Conservation (phyloP, 2,888 invertebrate species). For the Metellina segmentata region DNA sequence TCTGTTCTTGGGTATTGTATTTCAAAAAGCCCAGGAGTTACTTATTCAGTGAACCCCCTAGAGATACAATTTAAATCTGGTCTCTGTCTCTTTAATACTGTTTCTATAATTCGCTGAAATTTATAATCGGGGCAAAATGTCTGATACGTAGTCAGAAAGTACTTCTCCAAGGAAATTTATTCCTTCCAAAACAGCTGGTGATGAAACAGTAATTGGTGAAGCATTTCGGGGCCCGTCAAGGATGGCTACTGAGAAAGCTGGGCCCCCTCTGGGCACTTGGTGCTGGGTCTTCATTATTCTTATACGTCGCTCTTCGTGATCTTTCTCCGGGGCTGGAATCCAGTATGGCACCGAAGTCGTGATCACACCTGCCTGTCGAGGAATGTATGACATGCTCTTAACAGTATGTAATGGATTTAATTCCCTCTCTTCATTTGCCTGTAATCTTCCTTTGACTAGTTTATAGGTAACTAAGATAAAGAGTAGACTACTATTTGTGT, state of each 20-base stretch:
- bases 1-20: neutral
- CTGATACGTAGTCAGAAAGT: neutral
- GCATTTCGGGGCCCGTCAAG: conserved; percentile 22
- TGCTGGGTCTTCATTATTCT: neutral
- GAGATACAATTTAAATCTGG: neutral
- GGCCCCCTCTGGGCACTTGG: neutral
- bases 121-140: too few species aligned
- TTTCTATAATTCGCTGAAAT: too few species aligned
- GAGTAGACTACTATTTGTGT: neutral
- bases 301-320: conserved; percentile 16
- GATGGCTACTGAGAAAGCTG: conserved; percentile 25
- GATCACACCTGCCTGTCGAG: conserved; percentile 30
- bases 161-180: neutral
- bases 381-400: conserved; percentile 12
- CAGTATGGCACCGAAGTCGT: neutral
- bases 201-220: conserved; percentile 9
- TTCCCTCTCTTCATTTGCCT: neutral
- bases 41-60: neutral
- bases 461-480: neutral
- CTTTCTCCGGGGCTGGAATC: neutral
- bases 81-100: neutral
- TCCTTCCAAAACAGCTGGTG: conserved; percentile 6
- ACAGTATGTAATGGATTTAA: neutral
- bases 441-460: neutral
- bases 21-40: neutral